A percentile compares a stretch with the other conserved stretches of the same genome.
Conservation (phyloP, 2,888 invertebrate genomes). For the Catocala fraxini region DNA sequence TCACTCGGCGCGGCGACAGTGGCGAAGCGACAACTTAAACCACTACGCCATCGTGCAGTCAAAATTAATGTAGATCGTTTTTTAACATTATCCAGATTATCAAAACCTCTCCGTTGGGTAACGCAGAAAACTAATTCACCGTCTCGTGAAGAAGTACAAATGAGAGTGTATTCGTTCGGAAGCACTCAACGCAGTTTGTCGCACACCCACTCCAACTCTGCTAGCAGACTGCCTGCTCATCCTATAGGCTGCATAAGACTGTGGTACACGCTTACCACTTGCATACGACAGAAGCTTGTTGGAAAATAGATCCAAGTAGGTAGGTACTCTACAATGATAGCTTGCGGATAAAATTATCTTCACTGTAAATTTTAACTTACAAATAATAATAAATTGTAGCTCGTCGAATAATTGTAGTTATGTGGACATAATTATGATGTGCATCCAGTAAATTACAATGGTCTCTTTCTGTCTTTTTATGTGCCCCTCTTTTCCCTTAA, state of each 20-base stretch:
- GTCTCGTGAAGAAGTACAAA: constrained; percentile 75
- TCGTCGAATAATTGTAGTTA: no score
- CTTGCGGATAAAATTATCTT: not conserved
- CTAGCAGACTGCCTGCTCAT: constrained; percentile 58
- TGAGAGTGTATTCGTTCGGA: constrained; percentile 75
- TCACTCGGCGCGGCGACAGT: no score
- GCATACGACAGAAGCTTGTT: constrained; percentile 26
- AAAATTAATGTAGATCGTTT: no score
- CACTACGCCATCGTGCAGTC: no score
- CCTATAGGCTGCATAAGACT: constrained; percentile 61
- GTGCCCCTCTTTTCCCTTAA: no score
- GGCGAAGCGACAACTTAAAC: no score
- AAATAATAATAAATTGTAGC: constrained; percentile 1
- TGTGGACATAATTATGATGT: no score
- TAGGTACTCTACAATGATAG: not conserved
- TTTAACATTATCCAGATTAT: constrained; percentile 58
- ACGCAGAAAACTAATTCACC: constrained; percentile 76
- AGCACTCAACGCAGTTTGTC: constrained; percentile 56
- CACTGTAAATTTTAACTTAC: constrained; percentile 7
- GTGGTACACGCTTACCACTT: constrained; percentile 44
- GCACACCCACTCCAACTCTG: constrained; percentile 43
- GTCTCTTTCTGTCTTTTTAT: no score
- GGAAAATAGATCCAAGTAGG: constrained; percentile 17
- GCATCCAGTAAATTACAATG: no score
- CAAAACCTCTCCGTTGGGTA: constrained; percentile 81